Evolutionary conservation across 2,113 vertebrate genomes (phyloP).

Genomic region (Spea bombifrons): DNA sequence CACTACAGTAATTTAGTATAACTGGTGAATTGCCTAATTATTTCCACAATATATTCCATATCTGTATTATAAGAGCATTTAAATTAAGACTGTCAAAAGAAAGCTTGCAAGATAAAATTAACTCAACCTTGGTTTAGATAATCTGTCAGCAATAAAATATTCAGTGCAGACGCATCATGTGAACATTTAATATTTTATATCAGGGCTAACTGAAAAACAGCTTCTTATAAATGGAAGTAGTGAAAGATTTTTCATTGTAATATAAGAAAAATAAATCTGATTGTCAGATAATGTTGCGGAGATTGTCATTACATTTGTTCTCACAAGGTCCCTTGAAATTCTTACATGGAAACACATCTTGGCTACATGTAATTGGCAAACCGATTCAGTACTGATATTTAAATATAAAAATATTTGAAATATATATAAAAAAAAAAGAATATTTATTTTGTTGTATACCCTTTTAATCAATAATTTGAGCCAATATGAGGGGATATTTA

Average conservation of each 20-base stretch:
- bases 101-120: constrained; percentile 19
- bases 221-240: constrained; percentile 30
- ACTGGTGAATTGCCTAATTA: background rate
- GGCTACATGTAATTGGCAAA: background rate
- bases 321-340: constrained; percentile 18
- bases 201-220: constrained; percentile 30
- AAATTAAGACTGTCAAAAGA: background rate
- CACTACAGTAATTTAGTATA: background rate
- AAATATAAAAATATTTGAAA: background rate
- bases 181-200: constrained; percentile 40
- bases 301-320: constrained; percentile 30
- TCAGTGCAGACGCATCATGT: constrained; percentile 28
- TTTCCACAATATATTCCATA: background rate
- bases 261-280: constrained; percentile 40
- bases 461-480: too few species aligned
- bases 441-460: too few species aligned
- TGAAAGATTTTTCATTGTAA: constrained; percentile 17
- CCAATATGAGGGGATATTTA: too few species aligned
- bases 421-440: too few species aligned
- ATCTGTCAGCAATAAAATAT: constrained; percentile 32
- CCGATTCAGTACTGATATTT: background rate
- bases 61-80: background rate
- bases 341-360: constrained; percentile 10
- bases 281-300: constrained; percentile 33
- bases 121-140: constrained; percentile 40